phyloP scores from a whole-genome alignment of 2,797 vertebrate species.

The Periparus ater region DNA sequence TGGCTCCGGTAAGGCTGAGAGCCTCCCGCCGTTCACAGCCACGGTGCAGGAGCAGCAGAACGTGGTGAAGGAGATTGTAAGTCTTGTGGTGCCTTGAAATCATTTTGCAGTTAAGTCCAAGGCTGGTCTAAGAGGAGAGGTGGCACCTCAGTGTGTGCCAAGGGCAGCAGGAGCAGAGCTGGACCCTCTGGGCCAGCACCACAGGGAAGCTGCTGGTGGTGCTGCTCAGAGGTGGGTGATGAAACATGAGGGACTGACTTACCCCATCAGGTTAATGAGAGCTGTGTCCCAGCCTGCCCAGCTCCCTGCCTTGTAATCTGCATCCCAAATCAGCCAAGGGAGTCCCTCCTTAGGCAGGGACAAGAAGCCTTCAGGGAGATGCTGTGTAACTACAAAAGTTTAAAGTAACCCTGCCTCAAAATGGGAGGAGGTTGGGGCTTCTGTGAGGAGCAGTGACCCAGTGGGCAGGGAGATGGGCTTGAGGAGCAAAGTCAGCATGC shows the following conservation, averaged over 20 bases:
- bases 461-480: background rate
- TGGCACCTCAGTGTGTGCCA: background rate
- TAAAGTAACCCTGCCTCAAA: background rate
- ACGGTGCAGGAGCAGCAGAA: constrained; percentile 82
- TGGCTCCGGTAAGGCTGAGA: constrained; percentile 62
- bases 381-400: background rate
- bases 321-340: background rate
- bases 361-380: background rate
- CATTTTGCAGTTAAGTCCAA: background rate
- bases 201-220: background rate
- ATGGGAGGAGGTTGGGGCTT: background rate
- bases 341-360: background rate
- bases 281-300: background rate
- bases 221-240: background rate
- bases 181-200: background rate
- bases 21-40: constrained; percentile 63
- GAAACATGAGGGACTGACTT: background rate
- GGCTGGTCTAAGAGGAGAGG: background rate
- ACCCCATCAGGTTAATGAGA: background rate
- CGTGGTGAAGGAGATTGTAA: constrained; percentile 83
- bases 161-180: background rate
- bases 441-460: background rate
- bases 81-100: constrained; percentile 1
- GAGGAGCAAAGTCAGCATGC: background rate
- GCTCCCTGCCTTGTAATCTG: background rate